Percentiles rank a stretch among this genome's conserved stretches.
Evolutionary conservation across 2,888 invertebrate species (phyloP).

Genomic region (Eucera pruinosa): DNA sequence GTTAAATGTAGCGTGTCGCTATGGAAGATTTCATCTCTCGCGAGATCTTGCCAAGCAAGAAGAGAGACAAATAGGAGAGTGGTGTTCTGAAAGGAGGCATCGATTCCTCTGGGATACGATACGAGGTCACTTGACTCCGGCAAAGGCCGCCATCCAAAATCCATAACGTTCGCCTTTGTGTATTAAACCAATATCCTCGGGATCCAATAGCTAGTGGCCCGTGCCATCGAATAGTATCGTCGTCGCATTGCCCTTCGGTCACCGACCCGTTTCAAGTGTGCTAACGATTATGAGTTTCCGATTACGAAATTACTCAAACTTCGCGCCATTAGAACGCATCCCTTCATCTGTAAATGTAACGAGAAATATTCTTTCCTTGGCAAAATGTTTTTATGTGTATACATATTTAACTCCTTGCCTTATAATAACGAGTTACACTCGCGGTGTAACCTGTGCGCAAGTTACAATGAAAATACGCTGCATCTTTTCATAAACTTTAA

Average conservation of each 20-base stretch:
- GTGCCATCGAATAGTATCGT: conserved; percentile 46
- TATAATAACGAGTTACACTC: too few relatives aligned
- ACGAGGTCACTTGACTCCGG: conserved; percentile 51
- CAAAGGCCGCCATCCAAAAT: conserved; percentile 63
- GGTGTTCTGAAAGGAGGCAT: conserved; percentile 46
- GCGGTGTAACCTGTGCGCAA: too few relatives aligned
- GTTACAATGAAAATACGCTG: too few relatives aligned
- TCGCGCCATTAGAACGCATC: neutral
- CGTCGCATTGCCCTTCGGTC: conserved; percentile 30
- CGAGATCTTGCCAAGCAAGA: conserved; percentile 15
- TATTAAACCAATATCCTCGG: conserved; percentile 72
- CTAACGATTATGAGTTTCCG: neutral
- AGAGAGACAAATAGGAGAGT: conserved; percentile 33
- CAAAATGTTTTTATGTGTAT: too few relatives aligned
- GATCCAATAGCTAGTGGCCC: conserved; percentile 52
- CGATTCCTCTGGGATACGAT: conserved; percentile 53
- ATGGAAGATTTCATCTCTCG: conserved; percentile 18
- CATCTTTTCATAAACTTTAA: too few relatives aligned
- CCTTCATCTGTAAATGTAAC: neutral
- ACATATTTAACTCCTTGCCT: too few relatives aligned
- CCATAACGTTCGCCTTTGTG: conserved; percentile 72
- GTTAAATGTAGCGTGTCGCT: conserved; percentile 19
- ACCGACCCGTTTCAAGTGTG: conserved; percentile 17
- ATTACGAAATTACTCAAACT: neutral
- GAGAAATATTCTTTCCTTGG: too few relatives aligned